These are phyloP conservation scores for Epinephelus moara DNA, from an alignment of 2,113 vertebrate genomes.

Conservation along the genomic window DNA sequence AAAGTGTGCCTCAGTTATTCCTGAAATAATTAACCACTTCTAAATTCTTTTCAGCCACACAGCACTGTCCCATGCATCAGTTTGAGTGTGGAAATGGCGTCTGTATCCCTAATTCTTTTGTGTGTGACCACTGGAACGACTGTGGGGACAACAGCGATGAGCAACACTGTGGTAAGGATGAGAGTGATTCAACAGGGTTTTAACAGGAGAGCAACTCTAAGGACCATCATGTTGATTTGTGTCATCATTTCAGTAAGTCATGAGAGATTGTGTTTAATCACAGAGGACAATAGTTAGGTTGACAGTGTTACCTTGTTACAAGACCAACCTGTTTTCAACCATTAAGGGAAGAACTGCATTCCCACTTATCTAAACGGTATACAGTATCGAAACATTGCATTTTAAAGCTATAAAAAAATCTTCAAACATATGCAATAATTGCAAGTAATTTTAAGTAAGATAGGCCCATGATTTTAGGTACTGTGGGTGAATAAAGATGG, in stretches of 20 bases:
- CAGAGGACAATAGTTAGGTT: not conserved
- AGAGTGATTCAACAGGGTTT: not conserved
- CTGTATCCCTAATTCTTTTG: slow-evolving; percentile 74
- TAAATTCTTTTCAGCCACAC: slow-evolving; percentile 53
- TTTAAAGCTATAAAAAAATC: not conserved
- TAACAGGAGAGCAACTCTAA: not conserved
- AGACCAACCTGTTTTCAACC: not conserved
- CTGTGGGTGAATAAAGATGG: too few relatives aligned
- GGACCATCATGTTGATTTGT: not conserved
- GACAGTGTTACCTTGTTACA: not conserved
- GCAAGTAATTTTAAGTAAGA: not conserved
- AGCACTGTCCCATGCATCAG: slow-evolving; percentile 75
- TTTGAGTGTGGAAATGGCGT: slow-evolving; percentile 80
- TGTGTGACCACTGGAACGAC: slow-evolving; percentile 84
- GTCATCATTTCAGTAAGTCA: not conserved
- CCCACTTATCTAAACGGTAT: not conserved
- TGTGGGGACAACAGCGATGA: slow-evolving; percentile 85
- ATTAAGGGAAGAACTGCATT: not conserved
- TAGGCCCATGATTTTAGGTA: too few relatives aligned
- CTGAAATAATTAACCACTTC: too few relatives aligned
- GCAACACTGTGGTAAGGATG: slow-evolving; percentile 77
- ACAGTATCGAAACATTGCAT: not conserved
- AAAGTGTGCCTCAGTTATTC: not conserved
- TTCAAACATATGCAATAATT: not conserved
- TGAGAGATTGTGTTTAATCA: not conserved